A percentile compares a stretch with the other conserved stretches of the same genome.
Conservation (phyloP, 2,888 invertebrate species). For the Homarus gammarus region DNA sequence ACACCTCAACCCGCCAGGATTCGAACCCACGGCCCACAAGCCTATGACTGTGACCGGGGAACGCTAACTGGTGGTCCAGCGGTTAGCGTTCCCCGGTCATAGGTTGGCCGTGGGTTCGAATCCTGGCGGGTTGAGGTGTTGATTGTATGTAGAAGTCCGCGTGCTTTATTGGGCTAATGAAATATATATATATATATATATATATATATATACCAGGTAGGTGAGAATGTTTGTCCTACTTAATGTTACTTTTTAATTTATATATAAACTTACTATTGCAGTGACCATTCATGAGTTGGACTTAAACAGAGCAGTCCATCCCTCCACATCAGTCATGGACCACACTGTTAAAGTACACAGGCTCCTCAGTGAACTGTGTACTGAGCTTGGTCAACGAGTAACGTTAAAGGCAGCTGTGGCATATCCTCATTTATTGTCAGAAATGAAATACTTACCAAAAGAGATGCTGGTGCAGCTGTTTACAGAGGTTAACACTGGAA, state of each 20-base stretch:
- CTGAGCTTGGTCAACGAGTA: neutral
- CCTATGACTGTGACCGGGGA: too few relatives aligned
- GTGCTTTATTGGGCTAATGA: too few relatives aligned
- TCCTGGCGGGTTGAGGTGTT: too few relatives aligned
- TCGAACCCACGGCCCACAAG: too few relatives aligned
- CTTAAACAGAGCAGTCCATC: neutral
- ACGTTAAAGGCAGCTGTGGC: conserved; percentile 13
- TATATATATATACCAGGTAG: too few relatives aligned
- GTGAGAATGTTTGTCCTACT: too few relatives aligned
- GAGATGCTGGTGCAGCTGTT: conserved; percentile 37
- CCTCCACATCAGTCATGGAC: neutral
- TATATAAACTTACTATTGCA: neutral
- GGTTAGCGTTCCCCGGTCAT: too few relatives aligned
- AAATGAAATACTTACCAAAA: neutral
- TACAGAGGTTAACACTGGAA: conserved; percentile 31
- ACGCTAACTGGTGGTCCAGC: too few relatives aligned
- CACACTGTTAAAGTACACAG: conserved; percentile 6
- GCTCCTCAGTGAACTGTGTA: conserved; percentile 28
- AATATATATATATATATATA: too few relatives aligned
- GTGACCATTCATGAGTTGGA: conserved; percentile 20
- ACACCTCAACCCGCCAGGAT: too few relatives aligned
- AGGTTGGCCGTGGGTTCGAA: too few relatives aligned
- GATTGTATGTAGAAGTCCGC: too few relatives aligned
- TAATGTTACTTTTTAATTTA: neutral
- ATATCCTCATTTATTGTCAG: conserved; percentile 22